Evolutionary conservation across 1,140 invertebrate species (phyloP).

Genomic region (Leptopilina boulardi): DNA sequence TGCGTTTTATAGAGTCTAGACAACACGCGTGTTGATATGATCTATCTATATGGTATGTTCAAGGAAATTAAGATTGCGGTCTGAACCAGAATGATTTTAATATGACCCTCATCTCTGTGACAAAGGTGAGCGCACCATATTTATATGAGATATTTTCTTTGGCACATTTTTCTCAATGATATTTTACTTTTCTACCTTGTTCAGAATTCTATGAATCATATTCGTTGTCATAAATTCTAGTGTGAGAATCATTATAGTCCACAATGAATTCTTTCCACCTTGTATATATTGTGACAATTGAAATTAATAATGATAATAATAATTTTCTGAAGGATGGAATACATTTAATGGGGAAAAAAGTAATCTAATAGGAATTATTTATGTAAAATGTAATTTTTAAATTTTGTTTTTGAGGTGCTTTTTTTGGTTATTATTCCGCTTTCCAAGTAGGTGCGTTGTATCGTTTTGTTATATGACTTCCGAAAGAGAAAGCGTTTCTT

Average conservation of each 20-base stretch:
- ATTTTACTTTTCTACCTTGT: constrained; percentile 16
- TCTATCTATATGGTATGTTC: constrained; percentile 52
- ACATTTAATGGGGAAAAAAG: too few relatives aligned
- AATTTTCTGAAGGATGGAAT: too few relatives aligned
- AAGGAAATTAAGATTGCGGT: constrained; percentile 52
- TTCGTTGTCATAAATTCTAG: neutral
- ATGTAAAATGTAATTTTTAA: too few relatives aligned
- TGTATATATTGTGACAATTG: too few relatives aligned
- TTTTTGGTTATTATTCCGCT: constrained; percentile 6
- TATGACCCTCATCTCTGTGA: constrained; percentile 48
- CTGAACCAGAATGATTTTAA: constrained; percentile 41
- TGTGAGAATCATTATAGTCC: constrained; percentile 11
- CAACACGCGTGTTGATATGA: constrained; percentile 36
- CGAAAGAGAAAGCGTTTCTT: constrained; percentile 32
- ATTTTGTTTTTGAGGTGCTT: too few relatives aligned
- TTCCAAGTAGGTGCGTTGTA: neutral
- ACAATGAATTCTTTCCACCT: neutral
- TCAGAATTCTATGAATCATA: constrained; percentile 13
- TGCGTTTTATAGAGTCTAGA: constrained; percentile 46
- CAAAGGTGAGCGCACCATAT: constrained; percentile 33
- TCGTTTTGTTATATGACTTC: constrained; percentile 4
- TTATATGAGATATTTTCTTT: constrained; percentile 18
- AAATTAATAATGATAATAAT: too few relatives aligned
- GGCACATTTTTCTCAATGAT: constrained; percentile 16
- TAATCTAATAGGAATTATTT: too few relatives aligned